phyloP scores from a whole-genome alignment of 2,888 invertebrate species.

The Nineta flava region DNA sequence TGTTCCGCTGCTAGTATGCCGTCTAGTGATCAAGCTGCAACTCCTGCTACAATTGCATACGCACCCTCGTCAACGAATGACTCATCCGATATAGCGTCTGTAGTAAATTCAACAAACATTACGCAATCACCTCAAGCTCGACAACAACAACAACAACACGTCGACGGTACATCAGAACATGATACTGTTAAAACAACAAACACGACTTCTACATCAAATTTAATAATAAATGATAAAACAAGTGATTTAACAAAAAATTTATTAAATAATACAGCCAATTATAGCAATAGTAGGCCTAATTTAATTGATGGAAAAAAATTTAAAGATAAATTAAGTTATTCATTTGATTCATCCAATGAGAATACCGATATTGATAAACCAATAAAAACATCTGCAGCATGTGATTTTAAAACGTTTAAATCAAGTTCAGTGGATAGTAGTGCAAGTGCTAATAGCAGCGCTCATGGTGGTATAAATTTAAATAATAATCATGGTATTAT shows the following conservation, averaged over 20 bases:
- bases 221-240: background rate
- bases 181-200: background rate
- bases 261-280: constrained; percentile 12
- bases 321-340: constrained; percentile 1
- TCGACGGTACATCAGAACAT: background rate
- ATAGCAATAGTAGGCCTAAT: constrained; percentile 16
- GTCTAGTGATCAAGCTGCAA: constrained; percentile 31
- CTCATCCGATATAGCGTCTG: constrained; percentile 12
- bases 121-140: constrained; percentile 20
- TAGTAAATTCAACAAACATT: background rate
- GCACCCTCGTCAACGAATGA: constrained; percentile 15
- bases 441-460: background rate
- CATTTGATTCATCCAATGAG: background rate
- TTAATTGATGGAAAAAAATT: constrained; percentile 18
- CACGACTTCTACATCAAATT: background rate
- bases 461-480: background rate
- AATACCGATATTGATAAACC: background rate
- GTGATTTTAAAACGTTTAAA: background rate
- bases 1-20: constrained; percentile 23
- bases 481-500: too few relatives aligned
- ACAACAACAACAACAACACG: background rate
- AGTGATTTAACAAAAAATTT: background rate
- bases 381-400: background rate
- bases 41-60: constrained; percentile 18
- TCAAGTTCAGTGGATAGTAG: constrained; percentile 2